Base-by-base conservation (phyloP, 2,797 vertebrate species). In the Kryptopterus vitreolus region DNA sequence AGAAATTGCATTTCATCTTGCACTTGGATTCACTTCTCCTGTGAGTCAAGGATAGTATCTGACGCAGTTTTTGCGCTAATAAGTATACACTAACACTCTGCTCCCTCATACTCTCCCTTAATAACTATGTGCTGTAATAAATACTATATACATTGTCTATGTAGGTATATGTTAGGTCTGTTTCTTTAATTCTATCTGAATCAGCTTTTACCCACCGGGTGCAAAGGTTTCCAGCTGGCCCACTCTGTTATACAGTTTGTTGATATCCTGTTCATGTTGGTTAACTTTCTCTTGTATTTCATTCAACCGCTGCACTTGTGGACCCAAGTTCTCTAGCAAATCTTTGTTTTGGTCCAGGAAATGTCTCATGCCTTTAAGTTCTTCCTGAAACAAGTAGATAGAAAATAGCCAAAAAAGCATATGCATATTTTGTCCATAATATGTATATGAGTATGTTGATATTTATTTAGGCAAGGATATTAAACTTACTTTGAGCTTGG, bases 331-430 rank as follows among this genome's bases (percentile, higher is more conserved):
- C 76, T 81, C 83, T 80, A 84, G 35, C 24, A 90, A 84, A 83
- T 90, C 88, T 81, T 82, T 86, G 86, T 89, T 89, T 82, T 80
- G 76, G 15, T 85, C 80, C 57, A 90, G 77, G 66, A 90, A 90
- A 20, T 76, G 20, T 69, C 76, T 85, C 77, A 89, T 78, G n/a
- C 69, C 76, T 29, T 66, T 24, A n/a, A 83, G 33, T 65, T 88
- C 85, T 70, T 73, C 65, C 61, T 88, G 43, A n/a, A 76, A 18
- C 22, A 68, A 35, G 26, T 24, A 15, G 29, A 58, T 58, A 20
- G 31, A 69, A 43, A 43, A 43, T 10, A 43, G 10, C 38, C 7
- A 10, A 43, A 43, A 43, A 43, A 6, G 3, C 7, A n/a, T n/a
- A n/a, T n/a, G n/a, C 38, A 43, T 43, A 43, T 43, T 43, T 43